Percentiles rank a stretch among this genome's conserved stretches.
phyloP scores from a whole-genome alignment of 1,140 invertebrate species.

The Andricus grossulariae region DNA sequence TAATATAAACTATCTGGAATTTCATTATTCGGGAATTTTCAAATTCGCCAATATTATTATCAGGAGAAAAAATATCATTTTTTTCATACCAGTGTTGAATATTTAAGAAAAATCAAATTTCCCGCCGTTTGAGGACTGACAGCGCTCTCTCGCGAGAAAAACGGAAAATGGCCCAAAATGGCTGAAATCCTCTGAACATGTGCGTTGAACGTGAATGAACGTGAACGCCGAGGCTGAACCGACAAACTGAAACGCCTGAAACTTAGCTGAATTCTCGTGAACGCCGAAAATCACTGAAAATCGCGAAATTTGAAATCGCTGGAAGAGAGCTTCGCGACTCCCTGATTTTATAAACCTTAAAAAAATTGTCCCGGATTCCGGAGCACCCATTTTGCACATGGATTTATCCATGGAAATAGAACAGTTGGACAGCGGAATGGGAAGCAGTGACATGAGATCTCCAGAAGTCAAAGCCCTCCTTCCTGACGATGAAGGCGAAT shows the following conservation, averaged over 20 bases:
- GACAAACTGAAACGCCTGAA: slow-evolving; percentile 40
- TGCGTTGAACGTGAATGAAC: too few relatives aligned
- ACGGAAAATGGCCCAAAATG: too few relatives aligned
- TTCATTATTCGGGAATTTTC: too few relatives aligned
- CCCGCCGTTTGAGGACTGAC: too few relatives aligned
- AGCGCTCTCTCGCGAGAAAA: too few relatives aligned
- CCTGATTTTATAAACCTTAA: not conserved
- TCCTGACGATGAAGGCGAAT: slow-evolving; percentile 62
- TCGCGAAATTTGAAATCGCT: slow-evolving; percentile 48
- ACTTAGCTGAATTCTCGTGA: slow-evolving; percentile 36
- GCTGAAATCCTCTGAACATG: too few relatives aligned
- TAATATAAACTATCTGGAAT: too few relatives aligned
- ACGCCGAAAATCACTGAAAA: slow-evolving; percentile 44
- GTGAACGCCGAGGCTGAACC: too few relatives aligned
- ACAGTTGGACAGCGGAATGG: slow-evolving; percentile 69
- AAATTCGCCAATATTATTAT: too few relatives aligned
- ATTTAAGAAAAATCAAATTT: too few relatives aligned
- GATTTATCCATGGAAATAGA: slow-evolving; percentile 65
- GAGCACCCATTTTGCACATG: slow-evolving; percentile 53
- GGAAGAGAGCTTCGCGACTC: slow-evolving; percentile 44
- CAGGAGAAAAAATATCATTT: too few relatives aligned
- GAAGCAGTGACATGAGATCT: slow-evolving; percentile 66
- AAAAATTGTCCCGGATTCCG: not conserved
- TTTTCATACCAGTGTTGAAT: too few relatives aligned
- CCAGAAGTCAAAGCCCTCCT: slow-evolving; percentile 67